A percentile compares a stretch with the other conserved stretches of the same genome.
Conservation (phyloP, 2,797 vertebrate genomes). For the Sylvilagus floridanus region DNA sequence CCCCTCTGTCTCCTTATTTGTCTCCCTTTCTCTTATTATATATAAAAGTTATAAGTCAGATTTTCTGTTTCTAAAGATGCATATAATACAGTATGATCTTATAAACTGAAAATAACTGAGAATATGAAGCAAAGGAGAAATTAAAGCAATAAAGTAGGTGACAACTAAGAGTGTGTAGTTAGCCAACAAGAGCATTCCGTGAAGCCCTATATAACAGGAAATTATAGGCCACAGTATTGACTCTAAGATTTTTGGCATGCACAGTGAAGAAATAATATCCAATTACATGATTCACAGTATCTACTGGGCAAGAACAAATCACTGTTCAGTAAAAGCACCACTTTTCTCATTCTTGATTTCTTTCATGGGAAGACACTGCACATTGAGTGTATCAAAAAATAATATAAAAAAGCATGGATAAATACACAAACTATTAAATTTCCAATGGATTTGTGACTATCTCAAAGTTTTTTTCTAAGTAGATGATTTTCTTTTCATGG, state of each 20-base stretch:
- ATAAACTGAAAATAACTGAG: background rate
- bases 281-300: background rate
- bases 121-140: background rate
- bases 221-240: background rate
- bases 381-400: background rate
- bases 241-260: background rate
- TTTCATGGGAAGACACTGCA: background rate
- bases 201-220: background rate
- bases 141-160: background rate
- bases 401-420: background rate
- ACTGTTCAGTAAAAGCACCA: background rate
- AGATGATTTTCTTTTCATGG: background rate
- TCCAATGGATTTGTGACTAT: background rate
- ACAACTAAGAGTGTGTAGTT: background rate
- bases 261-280: background rate
- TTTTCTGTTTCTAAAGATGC: background rate
- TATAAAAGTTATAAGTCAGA: background rate
- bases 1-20: background rate
- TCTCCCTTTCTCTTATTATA: background rate
- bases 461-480: slow-evolving; percentile 6
- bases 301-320: background rate
- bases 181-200: background rate
- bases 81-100: background rate
- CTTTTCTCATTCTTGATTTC: background rate
- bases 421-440: slow-evolving; percentile 8